These are phyloP conservation scores for Hycleus phaleratus DNA, from an alignment of 1,140 invertebrate genomes.

Conservation along the genomic window DNA sequence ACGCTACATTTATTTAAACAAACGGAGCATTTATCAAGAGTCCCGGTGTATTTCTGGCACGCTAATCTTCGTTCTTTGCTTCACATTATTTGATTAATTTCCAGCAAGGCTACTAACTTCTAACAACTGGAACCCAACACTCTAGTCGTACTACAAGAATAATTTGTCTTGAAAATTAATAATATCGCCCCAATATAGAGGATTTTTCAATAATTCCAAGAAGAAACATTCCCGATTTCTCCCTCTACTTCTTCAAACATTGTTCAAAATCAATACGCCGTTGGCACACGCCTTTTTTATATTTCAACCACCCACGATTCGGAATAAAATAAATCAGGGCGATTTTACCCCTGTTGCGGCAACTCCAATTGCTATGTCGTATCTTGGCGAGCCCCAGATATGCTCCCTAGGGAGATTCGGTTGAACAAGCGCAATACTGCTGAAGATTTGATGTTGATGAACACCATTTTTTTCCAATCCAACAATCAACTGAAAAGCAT, in stretches of 20 bases:
- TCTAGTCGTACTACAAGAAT: no score
- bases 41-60: slow-evolving; percentile 10
- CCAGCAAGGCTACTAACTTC: not conserved
- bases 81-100: slow-evolving; percentile 13
- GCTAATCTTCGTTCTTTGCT: slow-evolving; percentile 14
- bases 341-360: slow-evolving; percentile 17
- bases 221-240: not conserved
- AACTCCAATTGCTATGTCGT: slow-evolving; percentile 22
- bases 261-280: slow-evolving; percentile 19
- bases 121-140: no score
- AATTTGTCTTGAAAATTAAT: no score
- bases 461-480: no score
- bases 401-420: slow-evolving; percentile 1
- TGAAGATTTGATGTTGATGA: no score
- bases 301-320: slow-evolving; percentile 23
- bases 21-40: slow-evolving; percentile 30
- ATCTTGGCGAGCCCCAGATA: slow-evolving; percentile 10
- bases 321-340: slow-evolving; percentile 25
- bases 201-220: no score
- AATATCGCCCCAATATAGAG: no score
- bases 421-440: not conserved
- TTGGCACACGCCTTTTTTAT: slow-evolving; percentile 22
- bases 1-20: slow-evolving; percentile 31
- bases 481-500: no score
- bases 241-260: slow-evolving; percentile 5